phyloP scores from a whole-genome alignment of 2,797 vertebrate genomes.

The Rhynchotus rufescens region DNA sequence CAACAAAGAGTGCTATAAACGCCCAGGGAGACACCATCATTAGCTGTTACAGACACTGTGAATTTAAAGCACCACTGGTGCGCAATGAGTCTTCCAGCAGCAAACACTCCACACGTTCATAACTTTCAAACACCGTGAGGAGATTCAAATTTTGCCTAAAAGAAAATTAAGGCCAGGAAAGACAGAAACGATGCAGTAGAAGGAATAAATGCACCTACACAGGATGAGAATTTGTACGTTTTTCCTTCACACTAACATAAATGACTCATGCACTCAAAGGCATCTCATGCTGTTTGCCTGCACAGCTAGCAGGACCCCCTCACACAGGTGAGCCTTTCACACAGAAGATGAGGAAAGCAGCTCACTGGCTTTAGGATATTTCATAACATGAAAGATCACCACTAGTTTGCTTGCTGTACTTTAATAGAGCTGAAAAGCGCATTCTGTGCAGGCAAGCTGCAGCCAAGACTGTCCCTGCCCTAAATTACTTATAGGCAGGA shows the following conservation, averaged over 20 bases:
- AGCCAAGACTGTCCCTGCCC: background rate
- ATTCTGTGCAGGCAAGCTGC: background rate
- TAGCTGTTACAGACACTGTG: constrained; percentile 47
- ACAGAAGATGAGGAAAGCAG: background rate
- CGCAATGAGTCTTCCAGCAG: background rate
- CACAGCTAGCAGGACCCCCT: background rate
- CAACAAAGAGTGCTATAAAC: constrained; percentile 44
- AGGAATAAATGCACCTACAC: background rate
- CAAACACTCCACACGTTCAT: constrained; percentile 15
- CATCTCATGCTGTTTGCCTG: background rate
- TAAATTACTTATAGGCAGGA: background rate
- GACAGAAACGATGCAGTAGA: background rate
- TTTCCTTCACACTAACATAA: background rate
- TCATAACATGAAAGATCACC: background rate
- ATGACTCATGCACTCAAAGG: rapidly evolving
- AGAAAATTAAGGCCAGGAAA: background rate
- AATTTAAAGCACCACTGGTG: constrained; percentile 48
- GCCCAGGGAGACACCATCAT: constrained; percentile 37
- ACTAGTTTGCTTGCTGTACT: background rate
- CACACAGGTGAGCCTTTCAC: background rate
- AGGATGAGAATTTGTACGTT: background rate
- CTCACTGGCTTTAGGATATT: background rate
- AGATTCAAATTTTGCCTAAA: background rate
- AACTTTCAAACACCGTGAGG: background rate
- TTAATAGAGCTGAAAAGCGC: background rate